These are phyloP conservation scores for Muschampia plurimacula DNA, from an alignment of 2,888 invertebrate species.

Conservation along the genomic window DNA sequence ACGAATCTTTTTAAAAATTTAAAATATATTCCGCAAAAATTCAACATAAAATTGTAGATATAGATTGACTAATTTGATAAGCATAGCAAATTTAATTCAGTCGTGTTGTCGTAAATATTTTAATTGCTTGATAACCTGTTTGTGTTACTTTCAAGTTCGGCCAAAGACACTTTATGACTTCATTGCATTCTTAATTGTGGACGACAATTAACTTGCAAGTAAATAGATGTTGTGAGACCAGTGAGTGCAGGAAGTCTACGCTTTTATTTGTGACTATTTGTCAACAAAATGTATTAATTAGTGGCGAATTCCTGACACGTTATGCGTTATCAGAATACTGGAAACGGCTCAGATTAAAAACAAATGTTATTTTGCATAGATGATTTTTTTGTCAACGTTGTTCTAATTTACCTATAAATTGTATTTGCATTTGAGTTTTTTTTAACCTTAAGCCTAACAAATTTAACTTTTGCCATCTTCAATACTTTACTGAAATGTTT, in stretches of 20 bases:
- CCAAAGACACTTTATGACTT: constrained; percentile 60
- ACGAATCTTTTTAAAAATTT: background rate
- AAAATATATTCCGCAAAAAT: constrained; percentile 6
- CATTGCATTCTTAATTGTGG: constrained; percentile 46
- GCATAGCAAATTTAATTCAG: constrained; percentile 57
- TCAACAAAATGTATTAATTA: constrained; percentile 2
- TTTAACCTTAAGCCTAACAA: too few relatives aligned
- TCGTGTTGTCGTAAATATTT: constrained; percentile 63
- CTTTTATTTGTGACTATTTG: background rate
- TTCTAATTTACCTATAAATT: too few relatives aligned
- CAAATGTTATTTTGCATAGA: background rate
- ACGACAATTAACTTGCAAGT: constrained; percentile 34
- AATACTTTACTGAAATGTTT: too few relatives aligned
- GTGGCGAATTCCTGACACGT: background rate
- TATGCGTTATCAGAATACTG: background rate
- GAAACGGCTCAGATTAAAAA: background rate
- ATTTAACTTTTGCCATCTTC: too few relatives aligned
- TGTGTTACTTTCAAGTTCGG: constrained; percentile 64
- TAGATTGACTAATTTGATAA: constrained; percentile 36
- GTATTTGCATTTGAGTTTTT: too few relatives aligned
- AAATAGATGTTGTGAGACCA: constrained; percentile 3
- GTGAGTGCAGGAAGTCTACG: constrained; percentile 27
- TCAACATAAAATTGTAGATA: constrained; percentile 18
- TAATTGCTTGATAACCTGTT: constrained; percentile 64
- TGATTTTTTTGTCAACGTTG: background rate